Percentiles rank a stretch among this genome's conserved stretches.
Evolutionary conservation across 2,113 vertebrate species (phyloP).

Genomic region (Oryzias curvinotus): DNA sequence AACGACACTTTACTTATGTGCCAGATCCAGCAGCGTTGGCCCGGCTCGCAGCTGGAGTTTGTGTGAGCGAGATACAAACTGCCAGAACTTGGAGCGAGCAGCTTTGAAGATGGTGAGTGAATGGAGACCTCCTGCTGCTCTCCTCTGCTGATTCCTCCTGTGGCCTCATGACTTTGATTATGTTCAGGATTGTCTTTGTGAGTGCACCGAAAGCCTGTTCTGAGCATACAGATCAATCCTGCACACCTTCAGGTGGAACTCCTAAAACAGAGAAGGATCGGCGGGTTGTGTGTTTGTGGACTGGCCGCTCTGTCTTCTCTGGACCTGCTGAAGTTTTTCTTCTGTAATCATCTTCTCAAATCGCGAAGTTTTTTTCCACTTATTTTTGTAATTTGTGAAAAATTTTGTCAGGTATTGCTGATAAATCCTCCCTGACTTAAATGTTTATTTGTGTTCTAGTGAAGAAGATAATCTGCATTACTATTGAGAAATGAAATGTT

Average conservation of each 20-base stretch:
- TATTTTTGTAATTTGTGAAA: no score
- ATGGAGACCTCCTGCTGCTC: slow-evolving; percentile 4
- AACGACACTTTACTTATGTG: slow-evolving; percentile 24
- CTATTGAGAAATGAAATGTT: no score
- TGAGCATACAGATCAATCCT: background rate
- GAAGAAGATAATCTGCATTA: no score
- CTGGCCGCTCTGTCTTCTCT: background rate
- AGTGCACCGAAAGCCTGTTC: background rate
- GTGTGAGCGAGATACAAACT: slow-evolving; percentile 14
- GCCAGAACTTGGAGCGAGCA: slow-evolving; percentile 5
- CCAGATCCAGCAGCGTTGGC: slow-evolving; percentile 5
- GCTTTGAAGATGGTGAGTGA: slow-evolving; percentile 7
- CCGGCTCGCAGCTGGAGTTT: slow-evolving; percentile 29
- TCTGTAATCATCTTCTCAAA: background rate
- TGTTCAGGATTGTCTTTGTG: background rate
- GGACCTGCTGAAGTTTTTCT: background rate
- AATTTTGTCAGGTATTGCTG: no score
- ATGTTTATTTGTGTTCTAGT: no score
- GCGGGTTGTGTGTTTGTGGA: background rate
- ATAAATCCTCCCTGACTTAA: no score
- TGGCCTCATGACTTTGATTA: slow-evolving; percentile 4
- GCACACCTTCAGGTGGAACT: background rate
- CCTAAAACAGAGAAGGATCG: background rate
- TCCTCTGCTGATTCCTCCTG: background rate
- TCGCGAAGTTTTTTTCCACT: no score